A percentile compares a stretch with the other conserved stretches of the same genome.
Evolutionary conservation across 2,888 invertebrate species (phyloP).

Genomic region (Agonopterix subpropinquella): DNA sequence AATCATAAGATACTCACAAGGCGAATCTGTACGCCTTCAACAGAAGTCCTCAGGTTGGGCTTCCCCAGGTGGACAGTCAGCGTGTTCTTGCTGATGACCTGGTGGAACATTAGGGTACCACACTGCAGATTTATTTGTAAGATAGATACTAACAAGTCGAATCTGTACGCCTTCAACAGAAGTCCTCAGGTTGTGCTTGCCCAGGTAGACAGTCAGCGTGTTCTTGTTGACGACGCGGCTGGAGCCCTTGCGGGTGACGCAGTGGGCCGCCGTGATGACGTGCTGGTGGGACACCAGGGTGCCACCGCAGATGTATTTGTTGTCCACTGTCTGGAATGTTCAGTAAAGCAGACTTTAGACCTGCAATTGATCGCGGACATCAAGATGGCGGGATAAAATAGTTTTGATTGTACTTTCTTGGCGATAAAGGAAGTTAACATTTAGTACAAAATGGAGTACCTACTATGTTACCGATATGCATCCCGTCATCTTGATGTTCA

Average conservation of each 20-base stretch:
- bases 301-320: constrained; percentile 79
- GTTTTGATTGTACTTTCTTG: no score
- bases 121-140: constrained; percentile 78
- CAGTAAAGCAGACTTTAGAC: no score
- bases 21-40: constrained; percentile 62
- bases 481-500: no score
- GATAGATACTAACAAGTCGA: constrained; percentile 42
- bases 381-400: no score
- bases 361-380: no score
- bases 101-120: constrained; percentile 71
- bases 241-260: constrained; percentile 71
- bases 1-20: no score
- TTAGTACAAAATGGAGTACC: no score
- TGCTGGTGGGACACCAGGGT: constrained; percentile 73
- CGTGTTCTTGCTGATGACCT: constrained; percentile 57
- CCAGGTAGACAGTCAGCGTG: constrained; percentile 63
- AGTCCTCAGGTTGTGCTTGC: constrained; percentile 66
- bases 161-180: constrained; percentile 67
- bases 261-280: constrained; percentile 80
- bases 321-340: constrained; percentile 56
- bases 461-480: no score
- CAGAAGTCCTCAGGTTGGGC: constrained; percentile 64
- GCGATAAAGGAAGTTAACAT: no score
- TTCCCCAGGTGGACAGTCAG: constrained; percentile 66
- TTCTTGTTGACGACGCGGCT: constrained; percentile 53